Percentiles rank a stretch among this genome's conserved stretches.
Conservation (phyloP, 2,888 invertebrate species). For the Phanerotoma sp. region DNA sequence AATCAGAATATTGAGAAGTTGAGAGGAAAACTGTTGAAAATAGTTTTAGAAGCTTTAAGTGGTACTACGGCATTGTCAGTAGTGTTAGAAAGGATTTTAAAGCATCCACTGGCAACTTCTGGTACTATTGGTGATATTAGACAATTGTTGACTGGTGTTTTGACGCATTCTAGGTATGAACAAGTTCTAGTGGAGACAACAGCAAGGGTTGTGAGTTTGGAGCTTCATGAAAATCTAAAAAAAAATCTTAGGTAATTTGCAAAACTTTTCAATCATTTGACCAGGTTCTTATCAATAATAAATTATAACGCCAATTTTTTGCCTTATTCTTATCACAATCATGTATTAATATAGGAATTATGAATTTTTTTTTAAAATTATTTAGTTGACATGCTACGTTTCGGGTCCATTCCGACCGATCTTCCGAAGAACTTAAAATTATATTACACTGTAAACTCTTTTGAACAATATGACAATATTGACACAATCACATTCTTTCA, state of each 20-base stretch:
- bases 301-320: no score
- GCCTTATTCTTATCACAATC: no score
- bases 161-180: slow-evolving; percentile 76
- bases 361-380: no score
- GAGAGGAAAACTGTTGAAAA: slow-evolving; percentile 49
- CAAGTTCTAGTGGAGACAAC: slow-evolving; percentile 70
- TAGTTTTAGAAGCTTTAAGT: slow-evolving; percentile 52
- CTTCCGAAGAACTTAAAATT: no score
- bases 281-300: neutral
- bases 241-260: slow-evolving; percentile 45
- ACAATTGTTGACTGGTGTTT: slow-evolving; percentile 66
- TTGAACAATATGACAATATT: no score
- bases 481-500: no score
- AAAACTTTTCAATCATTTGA: slow-evolving; percentile 10
- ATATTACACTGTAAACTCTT: no score
- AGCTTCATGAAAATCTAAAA: slow-evolving; percentile 63
- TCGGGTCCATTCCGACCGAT: no score
- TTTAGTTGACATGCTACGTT: no score
- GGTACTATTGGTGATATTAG: slow-evolving; percentile 67
- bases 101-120: slow-evolving; percentile 58
- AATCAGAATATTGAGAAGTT: slow-evolving; percentile 44
- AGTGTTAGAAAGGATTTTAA: slow-evolving; percentile 64
- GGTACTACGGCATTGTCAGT: slow-evolving; percentile 59
- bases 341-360: no score
- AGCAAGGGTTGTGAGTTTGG: slow-evolving; percentile 67